phyloP scores from a whole-genome alignment of 2,888 invertebrate genomes.

The Troilus luridus region DNA sequence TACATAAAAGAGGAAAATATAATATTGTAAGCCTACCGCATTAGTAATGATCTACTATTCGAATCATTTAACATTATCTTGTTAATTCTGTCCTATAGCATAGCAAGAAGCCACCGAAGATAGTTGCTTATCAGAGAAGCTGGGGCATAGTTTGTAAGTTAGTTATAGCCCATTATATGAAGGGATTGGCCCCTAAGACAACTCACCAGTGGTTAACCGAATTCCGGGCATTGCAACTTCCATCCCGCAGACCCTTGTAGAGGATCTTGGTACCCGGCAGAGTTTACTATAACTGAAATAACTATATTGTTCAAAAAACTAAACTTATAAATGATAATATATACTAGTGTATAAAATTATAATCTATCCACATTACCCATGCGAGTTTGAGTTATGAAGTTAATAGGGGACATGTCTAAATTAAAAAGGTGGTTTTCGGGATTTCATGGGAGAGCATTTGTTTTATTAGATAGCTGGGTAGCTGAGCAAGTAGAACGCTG shows the following conservation, averaged over 20 bases:
- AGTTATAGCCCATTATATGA: conserved; percentile 23
- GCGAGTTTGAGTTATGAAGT: too few species aligned
- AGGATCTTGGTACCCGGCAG: neutral
- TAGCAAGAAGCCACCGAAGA: neutral
- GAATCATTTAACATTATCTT: neutral
- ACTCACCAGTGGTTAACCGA: conserved; percentile 2
- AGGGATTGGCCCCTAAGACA: conserved; percentile 23
- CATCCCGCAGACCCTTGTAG: neutral
- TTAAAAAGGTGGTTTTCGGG: too few species aligned
- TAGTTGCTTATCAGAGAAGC: neutral
- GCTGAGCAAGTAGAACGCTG: too few species aligned
- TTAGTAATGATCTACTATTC: neutral
- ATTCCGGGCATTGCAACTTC: conserved; percentile 29
- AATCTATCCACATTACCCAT: too few species aligned
- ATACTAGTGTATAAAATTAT: neutral
- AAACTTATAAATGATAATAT: neutral
- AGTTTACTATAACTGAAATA: neutral
- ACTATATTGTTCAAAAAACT: neutral
- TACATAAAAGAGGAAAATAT: too few species aligned
- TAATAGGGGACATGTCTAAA: too few species aligned
- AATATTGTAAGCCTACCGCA: neutral
- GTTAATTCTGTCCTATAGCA: neutral
- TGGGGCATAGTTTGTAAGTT: conserved; percentile 4
- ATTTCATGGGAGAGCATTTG: too few species aligned
- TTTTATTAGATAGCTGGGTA: too few species aligned